A percentile compares a stretch with the other conserved stretches of the same genome.
Conservation (phyloP, 2,113 vertebrate species). For the Tonatia bakeri region DNA sequence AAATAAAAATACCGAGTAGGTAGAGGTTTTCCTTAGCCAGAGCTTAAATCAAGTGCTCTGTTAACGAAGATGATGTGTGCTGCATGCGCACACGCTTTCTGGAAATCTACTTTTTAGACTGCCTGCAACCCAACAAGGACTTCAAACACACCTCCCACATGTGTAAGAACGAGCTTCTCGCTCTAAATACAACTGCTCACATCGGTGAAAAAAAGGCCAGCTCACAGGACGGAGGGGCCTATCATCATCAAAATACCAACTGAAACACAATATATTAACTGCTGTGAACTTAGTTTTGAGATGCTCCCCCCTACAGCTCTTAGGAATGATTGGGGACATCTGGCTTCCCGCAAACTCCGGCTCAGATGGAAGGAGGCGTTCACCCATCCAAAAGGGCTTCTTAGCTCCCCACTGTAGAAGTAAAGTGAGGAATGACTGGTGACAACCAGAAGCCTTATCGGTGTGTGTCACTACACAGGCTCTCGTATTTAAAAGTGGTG, state of each 20-base stretch:
- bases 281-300: neutral
- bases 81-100: accelerated
- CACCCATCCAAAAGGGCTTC: neutral
- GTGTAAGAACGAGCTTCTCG: neutral
- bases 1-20: conserved; percentile 71
- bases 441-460: neutral
- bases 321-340: neutral
- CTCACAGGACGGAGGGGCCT: neutral
- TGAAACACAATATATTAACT: neutral
- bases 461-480: neutral
- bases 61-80: neutral
- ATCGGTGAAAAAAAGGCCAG: neutral
- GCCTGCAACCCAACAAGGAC: neutral
- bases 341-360: neutral
- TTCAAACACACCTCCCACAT: neutral
- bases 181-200: neutral
- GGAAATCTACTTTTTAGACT: neutral
- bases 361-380: neutral
- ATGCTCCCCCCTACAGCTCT: neutral
- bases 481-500: neutral
- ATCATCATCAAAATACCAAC: neutral
- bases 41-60: conserved; percentile 50
- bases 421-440: neutral
- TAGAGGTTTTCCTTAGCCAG: conserved; percentile 49
- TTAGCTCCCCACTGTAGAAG: neutral